Conservation (phyloP, 1,140 invertebrate genomes). For the Orchestia grillus region DNA sequence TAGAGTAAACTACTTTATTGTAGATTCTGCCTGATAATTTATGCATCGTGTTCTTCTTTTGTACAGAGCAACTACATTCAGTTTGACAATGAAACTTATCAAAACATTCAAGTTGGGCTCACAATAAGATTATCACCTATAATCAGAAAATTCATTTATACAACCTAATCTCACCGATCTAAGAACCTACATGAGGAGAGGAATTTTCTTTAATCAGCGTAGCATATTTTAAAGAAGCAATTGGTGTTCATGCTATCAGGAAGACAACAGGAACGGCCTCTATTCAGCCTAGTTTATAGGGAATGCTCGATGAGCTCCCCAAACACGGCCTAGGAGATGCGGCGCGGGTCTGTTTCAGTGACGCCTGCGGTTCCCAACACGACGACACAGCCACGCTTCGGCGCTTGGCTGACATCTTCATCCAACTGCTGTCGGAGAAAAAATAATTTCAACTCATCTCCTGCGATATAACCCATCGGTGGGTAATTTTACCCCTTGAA, state of each 20-base stretch:
- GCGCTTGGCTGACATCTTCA: not conserved
- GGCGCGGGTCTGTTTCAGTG: not conserved
- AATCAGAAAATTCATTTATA: not conserved
- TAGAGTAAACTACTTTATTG: not conserved
- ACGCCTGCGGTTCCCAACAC: not conserved
- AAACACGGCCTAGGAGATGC: not conserved
- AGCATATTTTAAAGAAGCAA: not conserved
- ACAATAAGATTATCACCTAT: not conserved
- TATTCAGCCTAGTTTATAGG: not conserved
- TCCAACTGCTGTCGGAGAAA: not conserved
- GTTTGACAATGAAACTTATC: not conserved
- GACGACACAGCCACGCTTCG: not conserved
- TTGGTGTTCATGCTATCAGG: not conserved
- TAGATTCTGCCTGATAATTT: not conserved
- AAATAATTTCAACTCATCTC: too few relatives aligned
- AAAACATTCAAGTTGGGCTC: not conserved
- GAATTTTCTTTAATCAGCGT: not conserved
- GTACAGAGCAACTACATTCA: not conserved
- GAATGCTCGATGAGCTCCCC: not conserved
- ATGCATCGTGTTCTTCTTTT: not conserved
- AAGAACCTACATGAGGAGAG: not conserved
- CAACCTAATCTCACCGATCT: not conserved
- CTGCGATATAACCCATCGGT: too few relatives aligned
- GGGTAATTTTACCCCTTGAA: too few relatives aligned
- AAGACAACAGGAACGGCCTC: not conserved